Base-by-base conservation (phyloP, 1,140 invertebrate species). In the Macrobrachium rosenbergii region DNA sequence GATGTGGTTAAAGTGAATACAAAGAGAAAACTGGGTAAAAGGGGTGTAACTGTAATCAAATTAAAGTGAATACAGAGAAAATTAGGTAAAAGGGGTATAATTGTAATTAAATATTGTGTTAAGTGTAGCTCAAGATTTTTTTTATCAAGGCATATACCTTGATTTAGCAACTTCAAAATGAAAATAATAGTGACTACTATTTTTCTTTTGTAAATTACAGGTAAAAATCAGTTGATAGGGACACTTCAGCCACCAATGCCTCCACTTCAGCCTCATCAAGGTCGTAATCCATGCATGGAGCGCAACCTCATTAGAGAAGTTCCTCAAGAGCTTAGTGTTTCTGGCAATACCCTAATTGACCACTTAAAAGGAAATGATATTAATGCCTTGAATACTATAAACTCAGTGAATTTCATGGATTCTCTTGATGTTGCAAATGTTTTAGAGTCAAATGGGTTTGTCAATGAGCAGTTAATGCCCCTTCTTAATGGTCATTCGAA, bases 221-320 rank as follows among this genome's bases (percentile, higher is more conserved):
- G 81, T 67, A 91, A 90, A 37, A 77, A 89, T 63, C 82, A 88
- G 19, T 59, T 88, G 28, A 59, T 85, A 17, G 88, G 78, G 10
- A 78, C 82, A 43, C 60, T 88, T 52, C 82, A 88, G 72, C 82
- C 83, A 14, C 88, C 78, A 17, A 83, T 82, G 16, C 88, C 82
- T 23, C 82, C 82, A 89, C 96, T 96, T 45, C 96, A 96, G 90
- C 96, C 96, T 2, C 95, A 97, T 91, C 96, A 98, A 91, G 97
- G 97, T 6, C 93, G 97, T 16, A 98, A 98, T 93, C 96, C 96
- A 0, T 98, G 96, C 90, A 94, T 97, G 90, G 96, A 98, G 91
- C 93, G 97, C 2, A 98, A 98, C 92, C 87, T 89, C n/a, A 93
- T 93, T 37, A 93, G 93, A 5, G 92, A 94, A 90, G 93, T 92